A percentile compares a stretch with the other conserved stretches of the same genome.
phyloP scores from a whole-genome alignment of 2,113 vertebrate species.

The Mormyrus iriodes region DNA sequence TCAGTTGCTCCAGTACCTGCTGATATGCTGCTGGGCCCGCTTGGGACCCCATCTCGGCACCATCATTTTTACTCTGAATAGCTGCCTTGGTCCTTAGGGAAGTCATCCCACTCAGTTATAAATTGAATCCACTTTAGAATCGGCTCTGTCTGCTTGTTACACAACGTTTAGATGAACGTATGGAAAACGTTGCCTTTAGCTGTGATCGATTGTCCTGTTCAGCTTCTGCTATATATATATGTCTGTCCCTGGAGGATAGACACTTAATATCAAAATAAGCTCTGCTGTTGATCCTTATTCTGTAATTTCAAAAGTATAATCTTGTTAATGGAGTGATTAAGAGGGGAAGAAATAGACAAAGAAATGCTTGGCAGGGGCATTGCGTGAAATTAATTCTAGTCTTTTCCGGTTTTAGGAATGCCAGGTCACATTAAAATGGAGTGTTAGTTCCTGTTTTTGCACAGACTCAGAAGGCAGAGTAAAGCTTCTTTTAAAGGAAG shows the following conservation, averaged over 20 bases:
- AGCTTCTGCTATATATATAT: background rate
- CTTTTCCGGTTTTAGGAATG: constrained; percentile 2
- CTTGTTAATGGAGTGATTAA: constrained; percentile 4
- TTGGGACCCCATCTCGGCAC: background rate
- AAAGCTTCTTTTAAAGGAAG: background rate
- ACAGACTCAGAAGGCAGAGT: background rate
- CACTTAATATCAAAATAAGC: background rate
- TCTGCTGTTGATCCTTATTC: background rate
- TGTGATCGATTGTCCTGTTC: background rate
- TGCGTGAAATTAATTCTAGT: background rate
- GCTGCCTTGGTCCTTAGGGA: background rate
- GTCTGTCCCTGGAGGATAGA: background rate
- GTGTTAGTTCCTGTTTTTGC: constrained; percentile 1
- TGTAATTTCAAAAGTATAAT: background rate
- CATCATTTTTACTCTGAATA: background rate
- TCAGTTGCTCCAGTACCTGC: background rate
- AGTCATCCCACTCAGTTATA: background rate
- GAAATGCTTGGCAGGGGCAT: background rate
- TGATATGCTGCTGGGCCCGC: background rate
- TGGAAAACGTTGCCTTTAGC: background rate
- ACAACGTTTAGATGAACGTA: background rate
- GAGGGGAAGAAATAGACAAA: background rate
- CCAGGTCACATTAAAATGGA: constrained; percentile 7
- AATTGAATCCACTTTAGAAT: background rate
- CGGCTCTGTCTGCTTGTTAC: background rate